Percentiles rank a stretch among this genome's conserved stretches.
Evolutionary conservation across 2,113 vertebrate species (phyloP).

Genomic region (Hipposideros armiger): DNA sequence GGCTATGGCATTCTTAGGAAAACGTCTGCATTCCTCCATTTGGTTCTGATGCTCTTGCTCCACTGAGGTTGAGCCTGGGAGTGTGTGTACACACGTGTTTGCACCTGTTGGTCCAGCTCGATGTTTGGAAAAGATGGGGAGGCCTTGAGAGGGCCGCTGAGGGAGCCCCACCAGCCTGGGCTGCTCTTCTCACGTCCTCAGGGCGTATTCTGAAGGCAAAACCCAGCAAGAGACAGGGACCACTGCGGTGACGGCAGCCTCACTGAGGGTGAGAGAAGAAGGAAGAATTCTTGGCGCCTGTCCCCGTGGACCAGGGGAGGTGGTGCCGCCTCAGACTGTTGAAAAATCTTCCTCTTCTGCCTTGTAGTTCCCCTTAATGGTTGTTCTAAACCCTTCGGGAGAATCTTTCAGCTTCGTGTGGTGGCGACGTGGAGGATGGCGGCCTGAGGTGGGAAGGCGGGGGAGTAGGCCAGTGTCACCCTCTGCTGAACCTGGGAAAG

Average conservation of each 20-base stretch:
- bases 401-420: neutral
- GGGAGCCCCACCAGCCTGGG: neutral
- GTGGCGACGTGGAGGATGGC: neutral
- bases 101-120: neutral
- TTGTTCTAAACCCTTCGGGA: too few relatives aligned
- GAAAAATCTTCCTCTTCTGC: fast-evolving
- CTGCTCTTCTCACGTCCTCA: neutral
- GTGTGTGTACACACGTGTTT: too few relatives aligned
- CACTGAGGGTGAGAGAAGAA: too few relatives aligned
- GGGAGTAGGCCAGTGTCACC: fast-evolving
- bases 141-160: fast-evolving
- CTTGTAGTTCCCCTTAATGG: fast-evolving
- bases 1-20: neutral
- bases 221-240: too few relatives aligned
- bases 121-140: neutral
- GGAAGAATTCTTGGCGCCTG: fast-evolving
- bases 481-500: neutral
- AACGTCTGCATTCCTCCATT: fast-evolving
- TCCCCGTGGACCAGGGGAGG: neutral
- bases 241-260: too few relatives aligned
- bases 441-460: fast-evolving
- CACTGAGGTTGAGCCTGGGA: neutral
- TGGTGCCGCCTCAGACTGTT: fast-evolving
- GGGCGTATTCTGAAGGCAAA: fast-evolving
- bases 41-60: neutral